These are phyloP conservation scores for Cephus sareptanus DNA, from an alignment of 2,888 invertebrate genomes.

Conservation along the genomic window DNA sequence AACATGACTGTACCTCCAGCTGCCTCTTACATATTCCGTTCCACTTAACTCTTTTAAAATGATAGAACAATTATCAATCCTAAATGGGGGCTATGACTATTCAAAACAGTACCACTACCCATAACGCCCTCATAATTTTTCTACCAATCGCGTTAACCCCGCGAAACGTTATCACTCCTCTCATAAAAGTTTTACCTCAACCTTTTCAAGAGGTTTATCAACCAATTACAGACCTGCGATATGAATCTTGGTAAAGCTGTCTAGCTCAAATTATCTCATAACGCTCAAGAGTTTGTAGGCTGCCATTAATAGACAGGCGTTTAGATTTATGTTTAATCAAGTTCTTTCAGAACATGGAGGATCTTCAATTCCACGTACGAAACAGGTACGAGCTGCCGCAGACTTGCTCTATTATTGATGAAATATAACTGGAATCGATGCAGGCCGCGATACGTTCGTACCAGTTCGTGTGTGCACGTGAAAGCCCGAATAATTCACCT, in stretches of 20 bases:
- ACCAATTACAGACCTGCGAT: background rate
- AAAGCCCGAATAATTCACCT: background rate
- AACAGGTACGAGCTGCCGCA: conserved; percentile 3
- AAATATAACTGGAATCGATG: conserved; percentile 34
- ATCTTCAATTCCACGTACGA: background rate
- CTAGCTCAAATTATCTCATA: background rate
- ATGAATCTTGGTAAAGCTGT: background rate
- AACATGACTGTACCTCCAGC: background rate
- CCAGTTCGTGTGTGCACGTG: background rate
- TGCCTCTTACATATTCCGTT: background rate
- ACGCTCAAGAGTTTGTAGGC: background rate
- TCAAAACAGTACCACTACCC: background rate
- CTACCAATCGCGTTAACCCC: background rate
- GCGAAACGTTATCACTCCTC: background rate
- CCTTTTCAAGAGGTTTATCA: background rate
- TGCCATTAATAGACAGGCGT: background rate
- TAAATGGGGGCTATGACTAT: background rate
- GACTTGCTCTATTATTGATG: conserved; percentile 29
- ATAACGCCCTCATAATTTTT: background rate
- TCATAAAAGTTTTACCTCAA: background rate
- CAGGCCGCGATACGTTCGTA: background rate
- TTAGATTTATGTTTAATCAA: background rate
- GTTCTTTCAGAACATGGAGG: background rate
- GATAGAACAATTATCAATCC: background rate
- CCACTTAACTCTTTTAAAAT: background rate